Percentiles rank a stretch among this genome's conserved stretches.
Evolutionary conservation across 2,113 vertebrate genomes (phyloP).

Genomic region (Nyctereutes procyonoides): DNA sequence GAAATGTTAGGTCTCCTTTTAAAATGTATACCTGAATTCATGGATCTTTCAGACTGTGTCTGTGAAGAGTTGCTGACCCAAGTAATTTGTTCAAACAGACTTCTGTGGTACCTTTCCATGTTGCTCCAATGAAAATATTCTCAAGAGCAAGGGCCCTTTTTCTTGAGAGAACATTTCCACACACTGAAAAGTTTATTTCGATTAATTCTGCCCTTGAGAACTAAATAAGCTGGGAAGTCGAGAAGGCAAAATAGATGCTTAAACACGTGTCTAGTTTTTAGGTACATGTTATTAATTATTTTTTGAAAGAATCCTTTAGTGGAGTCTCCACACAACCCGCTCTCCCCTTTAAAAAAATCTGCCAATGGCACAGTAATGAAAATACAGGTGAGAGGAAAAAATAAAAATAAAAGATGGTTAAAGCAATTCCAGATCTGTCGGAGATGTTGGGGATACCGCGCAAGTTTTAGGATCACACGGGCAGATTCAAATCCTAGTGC

Average conservation of each 20-base stretch:
- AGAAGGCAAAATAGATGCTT: neutral
- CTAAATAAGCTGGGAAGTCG: constrained; percentile 14
- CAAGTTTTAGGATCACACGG: neutral
- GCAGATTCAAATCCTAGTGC: neutral
- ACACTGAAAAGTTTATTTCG: constrained; percentile 60
- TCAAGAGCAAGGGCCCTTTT: neutral
- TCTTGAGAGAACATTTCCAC: constrained; percentile 12
- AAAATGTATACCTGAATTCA: constrained; percentile 18
- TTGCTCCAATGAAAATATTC: constrained; percentile 58
- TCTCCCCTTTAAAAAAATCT: neutral
- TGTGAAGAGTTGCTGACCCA: neutral
- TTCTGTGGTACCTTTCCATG: neutral
- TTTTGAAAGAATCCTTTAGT: neutral
- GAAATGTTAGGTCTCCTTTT: neutral
- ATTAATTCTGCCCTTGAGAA: constrained; percentile 27
- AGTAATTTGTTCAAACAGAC: neutral
- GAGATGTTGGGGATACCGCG: neutral
- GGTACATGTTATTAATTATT: neutral
- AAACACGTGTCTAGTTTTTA: neutral
- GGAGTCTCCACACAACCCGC: neutral
- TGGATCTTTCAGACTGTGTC: neutral
- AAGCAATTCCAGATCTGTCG: neutral
- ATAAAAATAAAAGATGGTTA: neutral
- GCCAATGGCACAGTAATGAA: neutral
- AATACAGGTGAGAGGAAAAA: neutral